These are phyloP conservation scores for Empidonax alnorum DNA, from an alignment of 2,113 vertebrate species.

Conservation along the genomic window DNA sequence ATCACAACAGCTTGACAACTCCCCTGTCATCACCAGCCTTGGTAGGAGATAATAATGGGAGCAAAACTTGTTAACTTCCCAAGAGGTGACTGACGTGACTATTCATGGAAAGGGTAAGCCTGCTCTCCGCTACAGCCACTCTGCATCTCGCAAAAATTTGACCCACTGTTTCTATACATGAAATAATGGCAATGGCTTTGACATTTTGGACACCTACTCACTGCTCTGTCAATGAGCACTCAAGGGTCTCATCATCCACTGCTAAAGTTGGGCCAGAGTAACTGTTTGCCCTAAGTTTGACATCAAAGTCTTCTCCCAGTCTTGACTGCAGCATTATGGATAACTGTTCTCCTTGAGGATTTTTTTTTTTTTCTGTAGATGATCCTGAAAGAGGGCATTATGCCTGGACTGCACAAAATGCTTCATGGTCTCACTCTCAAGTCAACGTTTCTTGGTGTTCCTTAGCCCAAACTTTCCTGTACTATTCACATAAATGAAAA, in stretches of 20 bases:
- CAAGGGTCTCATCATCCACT: not conserved
- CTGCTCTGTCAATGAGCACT: not conserved
- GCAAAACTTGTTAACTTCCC: constrained; percentile 17
- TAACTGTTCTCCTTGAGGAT: not conserved
- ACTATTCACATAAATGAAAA: not conserved
- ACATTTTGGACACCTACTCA: not conserved
- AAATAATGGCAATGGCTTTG: not conserved
- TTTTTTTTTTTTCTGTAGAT: not conserved
- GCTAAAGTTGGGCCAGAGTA: not conserved
- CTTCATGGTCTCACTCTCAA: not conserved
- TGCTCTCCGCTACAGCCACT: not conserved
- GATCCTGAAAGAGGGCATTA: not conserved
- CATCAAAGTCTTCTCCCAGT: not conserved
- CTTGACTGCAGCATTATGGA: not conserved
- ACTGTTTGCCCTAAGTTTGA: not conserved
- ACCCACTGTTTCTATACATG: not conserved
- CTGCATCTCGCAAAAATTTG: not conserved
- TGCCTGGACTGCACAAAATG: not conserved
- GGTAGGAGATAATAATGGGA: constrained; percentile 21
- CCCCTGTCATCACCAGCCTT: constrained; percentile 37
- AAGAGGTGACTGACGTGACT: not conserved
- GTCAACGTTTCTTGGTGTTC: not conserved
- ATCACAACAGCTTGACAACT: constrained; percentile 65
- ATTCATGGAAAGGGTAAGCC: not conserved
- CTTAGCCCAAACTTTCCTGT: not conserved